These are phyloP conservation scores for Trachelus iudaicus DNA, from an alignment of 2,888 invertebrate species.

Conservation along the genomic window DNA sequence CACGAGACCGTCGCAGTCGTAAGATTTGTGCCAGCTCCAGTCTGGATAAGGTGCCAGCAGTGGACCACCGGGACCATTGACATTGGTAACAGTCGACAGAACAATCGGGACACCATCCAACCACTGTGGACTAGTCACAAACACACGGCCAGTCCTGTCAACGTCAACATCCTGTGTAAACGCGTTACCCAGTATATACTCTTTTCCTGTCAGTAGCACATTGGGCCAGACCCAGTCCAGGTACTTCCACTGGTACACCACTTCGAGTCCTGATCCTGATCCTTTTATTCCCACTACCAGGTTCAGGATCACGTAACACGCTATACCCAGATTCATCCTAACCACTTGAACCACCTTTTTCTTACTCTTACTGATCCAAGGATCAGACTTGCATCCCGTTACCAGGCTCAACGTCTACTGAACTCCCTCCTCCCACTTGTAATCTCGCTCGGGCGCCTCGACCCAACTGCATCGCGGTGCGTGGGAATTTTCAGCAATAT, in stretches of 20 bases:
- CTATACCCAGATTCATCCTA: not conserved
- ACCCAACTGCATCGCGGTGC: constrained; percentile 16
- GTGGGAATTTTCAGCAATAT: constrained; percentile 37
- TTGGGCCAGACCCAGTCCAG: constrained; percentile 58
- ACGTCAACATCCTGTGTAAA: constrained; percentile 61
- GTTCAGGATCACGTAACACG: not conserved
- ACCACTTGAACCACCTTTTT: not conserved
- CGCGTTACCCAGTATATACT: constrained; percentile 56
- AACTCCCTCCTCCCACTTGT: not conserved
- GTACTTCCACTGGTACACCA: constrained; percentile 56
- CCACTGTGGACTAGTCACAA: constrained; percentile 63
- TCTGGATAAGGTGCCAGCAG: constrained; percentile 60
- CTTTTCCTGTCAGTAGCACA: constrained; percentile 46
- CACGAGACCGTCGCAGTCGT: constrained; percentile 54
- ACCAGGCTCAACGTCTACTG: not conserved
- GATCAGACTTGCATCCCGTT: constrained; percentile 31
- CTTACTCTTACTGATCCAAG: constrained; percentile 9
- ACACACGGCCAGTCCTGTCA: constrained; percentile 54
- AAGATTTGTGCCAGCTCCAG: constrained; percentile 55
- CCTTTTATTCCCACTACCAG: not conserved
- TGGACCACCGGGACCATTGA: constrained; percentile 52
- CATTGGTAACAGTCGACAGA: constrained; percentile 53
- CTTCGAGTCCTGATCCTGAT: constrained; percentile 36
- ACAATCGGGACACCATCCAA: constrained; percentile 59
- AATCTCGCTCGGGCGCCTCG: not conserved